Base-by-base conservation (phyloP, 2,113 vertebrate species). In the Tympanuchus pallidicinctus region DNA sequence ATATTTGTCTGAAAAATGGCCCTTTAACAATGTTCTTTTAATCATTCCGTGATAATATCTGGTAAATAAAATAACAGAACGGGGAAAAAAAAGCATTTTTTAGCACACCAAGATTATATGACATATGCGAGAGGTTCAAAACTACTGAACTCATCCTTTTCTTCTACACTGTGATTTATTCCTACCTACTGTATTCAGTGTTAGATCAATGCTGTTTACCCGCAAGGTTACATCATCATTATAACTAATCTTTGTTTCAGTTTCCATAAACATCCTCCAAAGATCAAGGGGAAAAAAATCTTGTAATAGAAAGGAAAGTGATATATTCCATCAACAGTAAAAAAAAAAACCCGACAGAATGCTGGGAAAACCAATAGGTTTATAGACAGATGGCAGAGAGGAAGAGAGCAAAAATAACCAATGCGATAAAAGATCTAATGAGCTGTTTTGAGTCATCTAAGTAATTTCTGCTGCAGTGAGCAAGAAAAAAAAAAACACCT, bases 381-480 rank as follows among this genome's bases (percentile, higher is more conserved):
- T 88, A 85, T 66, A 70, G 90, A 45, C 83, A 79, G 84, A 78
- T 89, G 43, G 88, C 38, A 83, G 30, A 94, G 65, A 78, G 61
- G 87, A 89, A 92, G 59, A 36, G 54, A 75, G 89, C 50, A 94
- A 91, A 97, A 96, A 96, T 91, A 95, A 92, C 87, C 13, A 61
- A 61, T 2, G 3, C 8, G 27, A 93, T 80, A 63, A 94, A 88
- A 64, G 19, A 81, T 85, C 74, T 89, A 91, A 95, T 80, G 42
- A 89, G 89, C 90, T 96, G 71, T 85, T 96, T 96, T 87, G 82
- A 77, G 95, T 72, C 60, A 89, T n/a, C 20, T 22, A 72, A 77
- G 30, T 36, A 86, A 86, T 69, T 93, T 69, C 70, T 43, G 47
- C 28, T 22, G 18, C 56, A 66, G 10, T 57, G 38, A 81, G 36